phyloP scores from a whole-genome alignment of 2,797 vertebrate species.

The Huso huso region DNA sequence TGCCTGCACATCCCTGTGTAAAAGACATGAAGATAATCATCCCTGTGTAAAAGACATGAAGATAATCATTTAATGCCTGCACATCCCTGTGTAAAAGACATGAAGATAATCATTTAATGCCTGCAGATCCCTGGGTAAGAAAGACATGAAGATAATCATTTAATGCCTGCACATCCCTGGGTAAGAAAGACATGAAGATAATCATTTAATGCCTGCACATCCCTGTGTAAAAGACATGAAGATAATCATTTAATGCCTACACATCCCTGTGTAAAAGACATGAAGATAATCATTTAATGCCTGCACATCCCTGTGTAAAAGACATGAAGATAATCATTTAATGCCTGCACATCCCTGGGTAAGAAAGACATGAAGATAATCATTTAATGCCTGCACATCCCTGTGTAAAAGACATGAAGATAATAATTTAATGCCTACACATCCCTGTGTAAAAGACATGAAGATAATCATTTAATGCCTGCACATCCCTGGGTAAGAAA shows the following conservation, averaged over 20 bases:
- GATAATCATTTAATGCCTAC: constrained; percentile 44
- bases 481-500: constrained; percentile 58
- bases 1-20: constrained; percentile 94
- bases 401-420: no score
- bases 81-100: constrained; percentile 62
- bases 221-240: constrained; percentile 63
- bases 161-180: constrained; percentile 90
- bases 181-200: constrained; percentile 16
- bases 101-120: constrained; percentile 55
- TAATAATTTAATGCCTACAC: constrained; percentile 94
- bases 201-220: constrained; percentile 49
- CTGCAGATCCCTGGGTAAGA: no score
- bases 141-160: constrained; percentile 97
- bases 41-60: constrained; percentile 54
- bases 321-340: constrained; percentile 10
- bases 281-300: constrained; percentile 96
- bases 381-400: constrained; percentile 21
- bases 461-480: constrained; percentile 34
- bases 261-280: no score
- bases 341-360: constrained; percentile 64
- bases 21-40: constrained; percentile 12
- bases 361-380: constrained; percentile 64
- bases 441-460: constrained; percentile 73
- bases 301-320: constrained; percentile 92
- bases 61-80: constrained; percentile 59